Evolutionary conservation across 2,113 vertebrate species (phyloP).

Genomic region (Alexandromys fortis): DNA sequence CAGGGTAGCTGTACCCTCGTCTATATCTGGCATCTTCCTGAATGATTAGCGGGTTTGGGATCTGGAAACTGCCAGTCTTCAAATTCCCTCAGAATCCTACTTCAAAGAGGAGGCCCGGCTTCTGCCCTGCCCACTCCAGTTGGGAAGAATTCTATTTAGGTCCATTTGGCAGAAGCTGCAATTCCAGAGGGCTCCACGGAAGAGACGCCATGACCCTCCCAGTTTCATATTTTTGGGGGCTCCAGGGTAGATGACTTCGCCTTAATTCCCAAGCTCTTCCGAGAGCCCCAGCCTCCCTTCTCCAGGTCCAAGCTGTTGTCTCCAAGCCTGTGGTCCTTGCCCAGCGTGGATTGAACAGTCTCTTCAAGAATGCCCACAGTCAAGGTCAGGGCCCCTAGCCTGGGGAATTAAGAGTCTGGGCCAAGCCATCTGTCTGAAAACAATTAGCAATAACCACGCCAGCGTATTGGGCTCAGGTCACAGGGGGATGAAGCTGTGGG

Average conservation of each 20-base stretch:
- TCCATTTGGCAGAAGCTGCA: not conserved
- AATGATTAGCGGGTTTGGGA: not conserved
- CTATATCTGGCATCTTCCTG: not conserved
- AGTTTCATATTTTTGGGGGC: not conserved
- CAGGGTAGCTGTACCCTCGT: not conserved
- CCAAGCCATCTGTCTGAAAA: conserved; percentile 73
- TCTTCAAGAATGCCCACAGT: conserved; percentile 27
- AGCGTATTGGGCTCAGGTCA: not conserved
- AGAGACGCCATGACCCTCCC: not conserved
- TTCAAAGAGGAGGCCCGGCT: not conserved
- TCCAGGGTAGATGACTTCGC: not conserved
- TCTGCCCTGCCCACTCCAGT: not conserved
- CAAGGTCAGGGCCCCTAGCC: conserved; percentile 58
- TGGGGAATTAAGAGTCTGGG: conserved; percentile 16
- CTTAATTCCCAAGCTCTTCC: not conserved
- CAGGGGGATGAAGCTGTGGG: not conserved
- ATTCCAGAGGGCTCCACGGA: not conserved
- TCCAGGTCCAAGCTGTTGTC: too few species aligned
- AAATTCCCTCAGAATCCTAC: rapidly evolving
- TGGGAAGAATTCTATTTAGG: not conserved
- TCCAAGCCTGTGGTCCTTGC: rapidly evolving
- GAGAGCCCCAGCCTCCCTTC: not conserved
- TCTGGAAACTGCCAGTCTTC: not conserved
- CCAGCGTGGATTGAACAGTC: not conserved
- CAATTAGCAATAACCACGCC: conserved; percentile 60